A percentile compares a stretch with the other conserved stretches of the same genome.
Conservation (phyloP, 2,888 invertebrate genomes). For the Hemaris fuciformis region DNA sequence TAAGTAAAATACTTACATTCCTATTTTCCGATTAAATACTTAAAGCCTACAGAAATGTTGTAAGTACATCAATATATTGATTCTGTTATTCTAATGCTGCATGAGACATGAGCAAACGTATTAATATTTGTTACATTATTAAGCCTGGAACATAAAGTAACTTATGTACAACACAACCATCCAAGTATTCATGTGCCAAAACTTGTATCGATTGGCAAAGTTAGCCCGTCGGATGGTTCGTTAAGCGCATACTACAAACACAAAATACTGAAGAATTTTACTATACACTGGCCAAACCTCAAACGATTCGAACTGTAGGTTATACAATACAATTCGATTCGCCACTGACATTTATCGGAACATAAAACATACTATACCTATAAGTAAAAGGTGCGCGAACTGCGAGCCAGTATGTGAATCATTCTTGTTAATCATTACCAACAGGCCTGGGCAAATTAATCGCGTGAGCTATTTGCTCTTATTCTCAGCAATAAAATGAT, state of each 20-base stretch:
- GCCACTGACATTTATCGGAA: not conserved
- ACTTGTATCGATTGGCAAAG: not conserved
- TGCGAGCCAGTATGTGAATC: not conserved
- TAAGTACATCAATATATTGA: no score
- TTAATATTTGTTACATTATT: no score
- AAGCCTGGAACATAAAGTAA: not conserved
- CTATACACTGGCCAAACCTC: not conserved
- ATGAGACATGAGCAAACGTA: not conserved
- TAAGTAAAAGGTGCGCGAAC: not conserved
- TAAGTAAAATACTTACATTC: no score
- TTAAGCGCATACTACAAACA: not conserved
- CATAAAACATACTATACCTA: not conserved
- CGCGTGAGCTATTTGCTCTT: not conserved
- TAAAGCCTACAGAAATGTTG: no score
- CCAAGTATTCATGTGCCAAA: not conserved
- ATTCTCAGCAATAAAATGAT: not conserved
- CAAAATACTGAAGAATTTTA: not conserved
- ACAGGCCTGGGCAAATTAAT: not conserved
- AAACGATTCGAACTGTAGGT: not conserved
- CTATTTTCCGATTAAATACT: no score
- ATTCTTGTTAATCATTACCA: not conserved
- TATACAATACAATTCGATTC: not conserved
- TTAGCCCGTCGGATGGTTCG: no score
- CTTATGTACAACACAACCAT: not conserved
- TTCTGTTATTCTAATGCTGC: no score